A percentile compares a stretch with the other conserved stretches of the same genome.
Conservation (phyloP, 2,888 invertebrate genomes). For the Tolmerus cingulatus region DNA sequence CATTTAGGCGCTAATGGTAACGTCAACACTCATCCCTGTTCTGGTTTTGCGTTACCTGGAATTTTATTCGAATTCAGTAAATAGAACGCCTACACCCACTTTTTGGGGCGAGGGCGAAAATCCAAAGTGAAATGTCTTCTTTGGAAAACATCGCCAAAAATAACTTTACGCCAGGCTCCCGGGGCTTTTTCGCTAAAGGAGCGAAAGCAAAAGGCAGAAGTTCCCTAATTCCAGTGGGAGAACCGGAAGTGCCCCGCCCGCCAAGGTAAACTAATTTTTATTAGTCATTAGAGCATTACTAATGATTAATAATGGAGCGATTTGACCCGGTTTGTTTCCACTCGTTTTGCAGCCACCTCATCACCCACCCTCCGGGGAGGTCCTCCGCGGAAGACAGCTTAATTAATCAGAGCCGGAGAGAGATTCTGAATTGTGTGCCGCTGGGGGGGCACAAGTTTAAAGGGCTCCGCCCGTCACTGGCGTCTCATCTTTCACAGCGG, state of each 20-base stretch:
- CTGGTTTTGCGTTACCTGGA: not conserved
- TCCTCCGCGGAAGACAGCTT: constrained; percentile 41
- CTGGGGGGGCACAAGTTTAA: not conserved
- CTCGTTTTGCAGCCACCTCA: not conserved
- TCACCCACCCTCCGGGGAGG: not conserved
- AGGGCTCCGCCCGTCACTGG: not conserved
- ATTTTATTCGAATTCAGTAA: not conserved
- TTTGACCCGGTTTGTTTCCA: constrained; percentile 41
- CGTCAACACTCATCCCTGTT: not conserved
- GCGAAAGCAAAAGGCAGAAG: not conserved
- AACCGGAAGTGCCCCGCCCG: not conserved
- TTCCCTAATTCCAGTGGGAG: not conserved
- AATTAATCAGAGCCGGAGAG: constrained; percentile 38
- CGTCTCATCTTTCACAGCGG: constrained; percentile 1
- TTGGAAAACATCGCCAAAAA: not conserved
- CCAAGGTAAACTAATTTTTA: constrained; percentile 30
- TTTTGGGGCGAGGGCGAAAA: not conserved
- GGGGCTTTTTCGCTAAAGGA: not conserved
- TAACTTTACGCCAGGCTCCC: not conserved
- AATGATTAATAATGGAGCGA: constrained; percentile 47
- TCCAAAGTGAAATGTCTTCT: not conserved
- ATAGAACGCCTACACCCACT: not conserved
- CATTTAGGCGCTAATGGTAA: not conserved
- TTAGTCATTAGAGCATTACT: constrained; percentile 38
- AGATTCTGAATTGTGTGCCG: not conserved